Evolutionary conservation across 2,113 vertebrate species (phyloP).

Genomic region (Oceanites oceanicus): DNA sequence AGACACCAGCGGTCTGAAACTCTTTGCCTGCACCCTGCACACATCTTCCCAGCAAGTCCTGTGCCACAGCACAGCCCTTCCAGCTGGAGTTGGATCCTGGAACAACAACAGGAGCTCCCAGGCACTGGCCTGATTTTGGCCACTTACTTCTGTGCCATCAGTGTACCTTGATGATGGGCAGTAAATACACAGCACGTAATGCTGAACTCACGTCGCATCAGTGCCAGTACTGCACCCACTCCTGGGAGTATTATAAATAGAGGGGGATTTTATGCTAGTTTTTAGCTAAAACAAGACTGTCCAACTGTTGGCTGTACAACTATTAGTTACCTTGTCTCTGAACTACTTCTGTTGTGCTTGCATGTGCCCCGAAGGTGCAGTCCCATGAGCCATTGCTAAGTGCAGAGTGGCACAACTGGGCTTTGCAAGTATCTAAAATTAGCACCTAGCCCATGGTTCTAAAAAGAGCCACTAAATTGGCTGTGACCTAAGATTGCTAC

Average conservation of each 20-base stretch:
- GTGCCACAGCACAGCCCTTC: neutral
- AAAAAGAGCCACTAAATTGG: neutral
- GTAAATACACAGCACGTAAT: neutral
- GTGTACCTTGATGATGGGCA: neutral
- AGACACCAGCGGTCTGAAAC: neutral
- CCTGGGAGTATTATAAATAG: neutral
- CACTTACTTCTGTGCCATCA: neutral
- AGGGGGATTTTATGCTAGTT: neutral
- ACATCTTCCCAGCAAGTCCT: neutral
- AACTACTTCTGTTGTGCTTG: neutral
- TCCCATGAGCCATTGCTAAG: neutral
- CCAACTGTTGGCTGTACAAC: neutral
- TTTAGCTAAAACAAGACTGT: neutral
- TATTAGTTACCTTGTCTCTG: neutral
- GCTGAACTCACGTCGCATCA: rapidly evolving
- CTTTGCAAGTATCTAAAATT: neutral
- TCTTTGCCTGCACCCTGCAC: neutral
- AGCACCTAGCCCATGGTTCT: neutral
- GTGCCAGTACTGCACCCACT: neutral
- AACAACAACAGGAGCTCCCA: neutral
- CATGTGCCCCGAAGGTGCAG: rapidly evolving
- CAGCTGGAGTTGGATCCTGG: neutral
- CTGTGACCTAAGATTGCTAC: neutral
- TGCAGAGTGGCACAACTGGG: neutral
- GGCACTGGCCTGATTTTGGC: neutral